These are phyloP conservation scores for Sebastes dallii DNA, from an alignment of 2,797 vertebrate genomes.

Conservation along the genomic window DNA sequence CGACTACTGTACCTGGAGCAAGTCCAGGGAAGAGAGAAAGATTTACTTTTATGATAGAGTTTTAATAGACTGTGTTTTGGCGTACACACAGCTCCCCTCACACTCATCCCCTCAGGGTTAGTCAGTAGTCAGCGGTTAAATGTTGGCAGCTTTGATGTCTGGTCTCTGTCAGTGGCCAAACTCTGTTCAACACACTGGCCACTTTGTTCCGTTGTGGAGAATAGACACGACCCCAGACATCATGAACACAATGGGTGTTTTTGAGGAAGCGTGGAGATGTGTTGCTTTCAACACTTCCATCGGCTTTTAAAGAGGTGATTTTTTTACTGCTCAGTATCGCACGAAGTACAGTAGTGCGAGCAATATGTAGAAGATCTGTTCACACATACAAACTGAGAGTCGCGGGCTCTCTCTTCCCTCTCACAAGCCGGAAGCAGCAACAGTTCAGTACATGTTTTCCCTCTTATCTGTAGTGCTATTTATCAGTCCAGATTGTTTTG, in stretches of 20 bases:
- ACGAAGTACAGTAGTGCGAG: background rate
- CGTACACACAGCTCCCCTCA: background rate
- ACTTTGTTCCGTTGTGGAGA: constrained; percentile 43
- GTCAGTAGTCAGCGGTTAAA: constrained; percentile 39
- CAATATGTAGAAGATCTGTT: background rate
- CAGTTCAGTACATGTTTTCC: background rate
- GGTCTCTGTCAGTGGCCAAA: constrained; percentile 18
- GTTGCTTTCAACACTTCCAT: background rate
- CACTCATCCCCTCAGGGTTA: constrained; percentile 3
- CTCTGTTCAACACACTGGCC: constrained; percentile 38
- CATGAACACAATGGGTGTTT: background rate
- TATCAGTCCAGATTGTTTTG: too few species aligned
- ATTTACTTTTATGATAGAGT: constrained; percentile 3
- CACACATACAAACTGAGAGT: background rate
- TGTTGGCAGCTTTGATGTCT: constrained; percentile 45
- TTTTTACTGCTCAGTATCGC: background rate
- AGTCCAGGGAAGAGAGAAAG: background rate
- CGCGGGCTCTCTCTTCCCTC: background rate
- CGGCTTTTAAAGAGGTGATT: background rate
- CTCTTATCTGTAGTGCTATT: too few species aligned
- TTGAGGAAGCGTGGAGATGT: background rate
- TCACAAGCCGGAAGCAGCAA: background rate
- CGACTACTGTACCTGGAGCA: background rate
- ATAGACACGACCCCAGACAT: constrained; percentile 15
- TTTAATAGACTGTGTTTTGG: constrained; percentile 4